Evolutionary conservation across 2,113 vertebrate genomes (phyloP).

Genomic region (Rhinopomastus cyanomelas): DNA sequence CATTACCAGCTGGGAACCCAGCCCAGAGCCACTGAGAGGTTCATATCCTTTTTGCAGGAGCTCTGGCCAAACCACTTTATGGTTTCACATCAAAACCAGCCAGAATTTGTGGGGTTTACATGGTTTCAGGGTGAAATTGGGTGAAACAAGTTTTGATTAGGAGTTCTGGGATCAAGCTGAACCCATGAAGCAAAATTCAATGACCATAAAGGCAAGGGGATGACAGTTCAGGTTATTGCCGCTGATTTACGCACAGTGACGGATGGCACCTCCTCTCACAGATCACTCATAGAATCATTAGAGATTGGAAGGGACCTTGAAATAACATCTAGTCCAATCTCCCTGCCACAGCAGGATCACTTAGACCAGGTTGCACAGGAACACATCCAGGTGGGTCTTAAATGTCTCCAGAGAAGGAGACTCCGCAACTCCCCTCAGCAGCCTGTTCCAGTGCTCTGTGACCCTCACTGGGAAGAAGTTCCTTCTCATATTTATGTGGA

Average conservation of each 20-base stretch:
- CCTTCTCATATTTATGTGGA: no score
- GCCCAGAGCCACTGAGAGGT: neutral
- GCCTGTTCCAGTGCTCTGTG: no score
- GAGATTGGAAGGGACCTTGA: no score
- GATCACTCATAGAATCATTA: no score
- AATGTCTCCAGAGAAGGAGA: no score
- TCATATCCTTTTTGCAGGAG: neutral
- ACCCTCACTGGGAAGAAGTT: no score
- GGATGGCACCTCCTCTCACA: no score
- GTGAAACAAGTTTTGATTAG: slow-evolving; percentile 14
- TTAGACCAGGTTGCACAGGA: no score
- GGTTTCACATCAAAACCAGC: slow-evolving; percentile 30
- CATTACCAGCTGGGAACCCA: neutral
- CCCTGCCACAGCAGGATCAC: no score
- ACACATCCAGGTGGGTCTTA: no score
- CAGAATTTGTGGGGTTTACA: slow-evolving; percentile 1
- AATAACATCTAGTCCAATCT: no score
- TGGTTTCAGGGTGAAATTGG: slow-evolving; percentile 7
- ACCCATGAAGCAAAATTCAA: neutral
- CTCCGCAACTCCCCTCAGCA: no score
- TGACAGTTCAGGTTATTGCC: neutral
- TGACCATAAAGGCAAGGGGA: neutral
- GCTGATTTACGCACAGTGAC: neutral
- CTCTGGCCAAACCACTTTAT: neutral
- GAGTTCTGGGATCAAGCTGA: neutral